Evolutionary conservation across 2,113 vertebrate genomes (phyloP).

Genomic region (Nesogale talazaci): DNA sequence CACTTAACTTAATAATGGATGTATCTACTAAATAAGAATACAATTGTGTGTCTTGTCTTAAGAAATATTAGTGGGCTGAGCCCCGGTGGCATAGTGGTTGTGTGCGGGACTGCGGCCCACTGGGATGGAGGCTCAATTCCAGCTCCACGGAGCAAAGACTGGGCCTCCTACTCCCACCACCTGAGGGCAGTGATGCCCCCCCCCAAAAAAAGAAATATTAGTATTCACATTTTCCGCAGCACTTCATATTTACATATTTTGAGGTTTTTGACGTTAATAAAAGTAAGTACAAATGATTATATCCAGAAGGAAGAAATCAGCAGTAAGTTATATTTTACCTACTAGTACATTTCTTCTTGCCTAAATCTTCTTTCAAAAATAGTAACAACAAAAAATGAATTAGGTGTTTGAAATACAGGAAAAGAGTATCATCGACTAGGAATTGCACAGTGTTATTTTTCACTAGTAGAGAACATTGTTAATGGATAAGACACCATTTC

Average conservation of each 20-base stretch:
- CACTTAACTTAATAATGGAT: background rate
- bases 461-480: background rate
- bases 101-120: too few species aligned
- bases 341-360: background rate
- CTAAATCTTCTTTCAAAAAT: background rate
- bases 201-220: background rate
- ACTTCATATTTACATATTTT: background rate
- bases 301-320: background rate
- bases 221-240: background rate
- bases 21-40: background rate
- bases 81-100: too few species aligned
- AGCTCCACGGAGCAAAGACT: too few species aligned
- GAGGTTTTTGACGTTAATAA: background rate
- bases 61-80: background rate
- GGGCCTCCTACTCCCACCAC: too few species aligned
- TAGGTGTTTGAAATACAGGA: background rate
- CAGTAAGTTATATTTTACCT: background rate
- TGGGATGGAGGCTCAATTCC: too few species aligned
- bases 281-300: constrained; percentile 19
- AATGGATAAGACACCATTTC: background rate
- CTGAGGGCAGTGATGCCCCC: too few species aligned
- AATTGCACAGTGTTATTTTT: background rate
- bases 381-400: background rate
- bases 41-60: background rate
- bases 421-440: background rate